phyloP scores from a whole-genome alignment of 2,113 vertebrate genomes.

The Menura novaehollandiae region DNA sequence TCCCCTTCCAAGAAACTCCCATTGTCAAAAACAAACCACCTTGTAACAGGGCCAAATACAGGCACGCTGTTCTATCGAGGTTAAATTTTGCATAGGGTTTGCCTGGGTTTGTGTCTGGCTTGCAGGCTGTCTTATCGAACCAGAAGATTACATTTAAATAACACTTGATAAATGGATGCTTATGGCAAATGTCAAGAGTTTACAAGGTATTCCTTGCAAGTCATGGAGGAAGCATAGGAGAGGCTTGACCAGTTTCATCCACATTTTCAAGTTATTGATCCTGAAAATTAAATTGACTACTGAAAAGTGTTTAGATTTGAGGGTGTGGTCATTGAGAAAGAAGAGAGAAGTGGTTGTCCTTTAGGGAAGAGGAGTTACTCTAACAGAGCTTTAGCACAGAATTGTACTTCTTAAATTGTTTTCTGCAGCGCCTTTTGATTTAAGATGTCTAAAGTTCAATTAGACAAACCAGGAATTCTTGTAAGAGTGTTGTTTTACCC shows the following conservation, averaged over 20 bases:
- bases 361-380: neutral
- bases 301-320: neutral
- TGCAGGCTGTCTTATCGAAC: neutral
- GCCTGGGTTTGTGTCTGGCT: neutral
- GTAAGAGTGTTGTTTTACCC: neutral
- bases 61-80: neutral
- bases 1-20: neutral
- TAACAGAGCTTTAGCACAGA: neutral
- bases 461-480: neutral
- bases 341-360: neutral
- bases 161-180: neutral
- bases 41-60: neutral
- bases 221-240: neutral
- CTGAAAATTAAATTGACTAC: neutral
- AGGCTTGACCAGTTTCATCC: neutral
- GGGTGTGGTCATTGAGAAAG: neutral
- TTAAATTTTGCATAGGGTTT: constrained; percentile 14
- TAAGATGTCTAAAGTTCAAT: neutral
- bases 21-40: neutral
- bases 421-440: neutral
- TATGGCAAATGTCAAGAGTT: neutral
- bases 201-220: neutral
- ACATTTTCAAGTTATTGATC: neutral
- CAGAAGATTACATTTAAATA: neutral
- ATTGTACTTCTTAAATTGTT: neutral